Conservation (phyloP, 2,888 invertebrate species). For the Polydrusus pterygomalis region DNA sequence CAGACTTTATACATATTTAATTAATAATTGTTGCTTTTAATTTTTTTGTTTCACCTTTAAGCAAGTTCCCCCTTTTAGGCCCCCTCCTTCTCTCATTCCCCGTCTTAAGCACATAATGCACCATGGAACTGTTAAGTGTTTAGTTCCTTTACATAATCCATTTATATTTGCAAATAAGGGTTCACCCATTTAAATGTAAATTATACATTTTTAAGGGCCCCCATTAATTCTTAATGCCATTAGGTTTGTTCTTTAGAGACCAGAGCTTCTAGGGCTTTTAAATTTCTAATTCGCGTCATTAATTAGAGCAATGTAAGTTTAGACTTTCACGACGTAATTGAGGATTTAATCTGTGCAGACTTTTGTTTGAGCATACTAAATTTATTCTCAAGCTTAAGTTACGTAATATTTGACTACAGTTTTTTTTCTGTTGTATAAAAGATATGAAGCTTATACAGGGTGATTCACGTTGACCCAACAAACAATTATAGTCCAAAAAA, state of each 20-base stretch:
- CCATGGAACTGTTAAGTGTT: background rate
- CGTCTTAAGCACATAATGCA: background rate
- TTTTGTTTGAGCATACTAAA: background rate
- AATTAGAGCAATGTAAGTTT: background rate
- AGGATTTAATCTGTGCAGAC: background rate
- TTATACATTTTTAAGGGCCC: background rate
- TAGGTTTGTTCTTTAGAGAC: constrained; percentile 4
- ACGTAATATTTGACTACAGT: too few relatives aligned
- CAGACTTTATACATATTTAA: too few relatives aligned
- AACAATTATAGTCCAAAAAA: too few relatives aligned
- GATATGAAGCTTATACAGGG: too few relatives aligned
- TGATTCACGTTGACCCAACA: too few relatives aligned
- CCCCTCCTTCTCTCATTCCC: too few relatives aligned
- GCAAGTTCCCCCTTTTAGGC: too few relatives aligned
- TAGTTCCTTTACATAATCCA: background rate
- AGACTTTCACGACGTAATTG: background rate
- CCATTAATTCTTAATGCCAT: constrained; percentile 8
- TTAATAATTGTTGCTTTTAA: too few relatives aligned
- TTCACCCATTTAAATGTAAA: constrained; percentile 12
- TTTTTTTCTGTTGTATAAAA: too few relatives aligned
- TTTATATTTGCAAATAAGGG: background rate
- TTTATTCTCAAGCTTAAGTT: background rate
- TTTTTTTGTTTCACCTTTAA: too few relatives aligned
- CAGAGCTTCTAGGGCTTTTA: background rate
- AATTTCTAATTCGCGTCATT: background rate